Percentiles rank a stretch among this genome's conserved stretches.
phyloP scores from a whole-genome alignment of 2,888 invertebrate species.

The Tipula helvola region DNA sequence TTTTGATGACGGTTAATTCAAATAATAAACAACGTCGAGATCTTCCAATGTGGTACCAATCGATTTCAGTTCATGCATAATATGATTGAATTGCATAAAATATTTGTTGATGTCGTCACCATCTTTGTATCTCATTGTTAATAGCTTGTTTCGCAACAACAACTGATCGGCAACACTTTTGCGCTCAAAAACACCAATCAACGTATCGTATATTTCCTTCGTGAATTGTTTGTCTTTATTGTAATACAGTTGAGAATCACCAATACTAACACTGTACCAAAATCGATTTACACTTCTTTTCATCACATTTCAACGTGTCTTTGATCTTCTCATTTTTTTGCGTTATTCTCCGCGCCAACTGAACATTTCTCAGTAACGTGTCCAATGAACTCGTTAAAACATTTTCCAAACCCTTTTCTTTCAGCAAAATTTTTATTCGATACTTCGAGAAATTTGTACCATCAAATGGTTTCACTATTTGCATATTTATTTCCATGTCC shows the following conservation, averaged over 20 bases:
- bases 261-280: conserved; percentile 14
- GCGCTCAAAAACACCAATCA: conserved; percentile 18
- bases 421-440: too few relatives aligned
- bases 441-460: background rate
- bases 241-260: conserved; percentile 21
- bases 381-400: background rate
- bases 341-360: background rate
- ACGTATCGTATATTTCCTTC: conserved; percentile 13
- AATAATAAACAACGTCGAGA: background rate
- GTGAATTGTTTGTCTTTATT: conserved; percentile 17
- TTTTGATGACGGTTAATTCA: background rate
- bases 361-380: background rate
- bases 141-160: background rate
- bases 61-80: conserved; percentile 5
- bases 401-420: background rate
- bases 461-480: background rate
- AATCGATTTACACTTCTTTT: background rate
- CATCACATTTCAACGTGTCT: background rate
- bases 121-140: conserved; percentile 5
- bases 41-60: conserved; percentile 6
- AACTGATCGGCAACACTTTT: conserved; percentile 14
- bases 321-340: background rate
- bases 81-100: too few relatives aligned
- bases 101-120: background rate
- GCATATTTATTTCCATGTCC: too few relatives aligned